Evolutionary conservation across 2,113 vertebrate species (phyloP).

Genomic region (Zapornia atra): DNA sequence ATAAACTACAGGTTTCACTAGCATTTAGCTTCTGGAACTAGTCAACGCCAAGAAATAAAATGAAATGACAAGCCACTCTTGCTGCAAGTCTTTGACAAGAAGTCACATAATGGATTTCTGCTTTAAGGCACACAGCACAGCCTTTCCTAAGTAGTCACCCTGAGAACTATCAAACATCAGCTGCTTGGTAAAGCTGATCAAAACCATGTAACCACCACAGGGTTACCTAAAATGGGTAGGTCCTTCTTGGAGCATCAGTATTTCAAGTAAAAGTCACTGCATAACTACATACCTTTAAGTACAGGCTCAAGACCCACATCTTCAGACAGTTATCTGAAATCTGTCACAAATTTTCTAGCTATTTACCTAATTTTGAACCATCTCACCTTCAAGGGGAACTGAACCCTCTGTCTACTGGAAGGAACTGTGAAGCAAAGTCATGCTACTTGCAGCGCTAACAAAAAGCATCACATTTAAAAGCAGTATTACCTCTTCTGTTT

Average conservation of each 20-base stretch:
- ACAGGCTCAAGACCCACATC: not conserved
- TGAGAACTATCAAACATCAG: not conserved
- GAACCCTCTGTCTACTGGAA: not conserved
- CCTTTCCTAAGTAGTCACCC: not conserved
- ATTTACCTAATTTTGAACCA: not conserved
- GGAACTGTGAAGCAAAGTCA: not conserved
- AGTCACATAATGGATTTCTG: not conserved
- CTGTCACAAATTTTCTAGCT: not conserved
- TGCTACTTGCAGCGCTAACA: not conserved
- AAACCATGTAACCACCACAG: not conserved
- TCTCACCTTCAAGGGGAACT: not conserved
- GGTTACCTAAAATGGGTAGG: not conserved
- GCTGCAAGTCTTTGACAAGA: not conserved
- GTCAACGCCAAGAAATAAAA: not conserved
- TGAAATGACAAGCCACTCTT: not conserved
- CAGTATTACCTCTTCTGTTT: not conserved
- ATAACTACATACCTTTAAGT: not conserved
- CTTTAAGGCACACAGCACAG: not conserved
- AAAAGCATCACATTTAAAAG: not conserved
- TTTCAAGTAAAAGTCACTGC: not conserved
- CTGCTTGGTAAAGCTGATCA: not conserved
- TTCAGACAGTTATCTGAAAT: not conserved
- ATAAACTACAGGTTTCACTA: not conserved
- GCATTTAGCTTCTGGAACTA: slow-evolving; percentile 1
- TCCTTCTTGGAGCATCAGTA: not conserved